Percentiles rank a stretch among this genome's conserved stretches.
Conservation (phyloP, 2,797 vertebrate species). For the Chloroceryle inda region DNA sequence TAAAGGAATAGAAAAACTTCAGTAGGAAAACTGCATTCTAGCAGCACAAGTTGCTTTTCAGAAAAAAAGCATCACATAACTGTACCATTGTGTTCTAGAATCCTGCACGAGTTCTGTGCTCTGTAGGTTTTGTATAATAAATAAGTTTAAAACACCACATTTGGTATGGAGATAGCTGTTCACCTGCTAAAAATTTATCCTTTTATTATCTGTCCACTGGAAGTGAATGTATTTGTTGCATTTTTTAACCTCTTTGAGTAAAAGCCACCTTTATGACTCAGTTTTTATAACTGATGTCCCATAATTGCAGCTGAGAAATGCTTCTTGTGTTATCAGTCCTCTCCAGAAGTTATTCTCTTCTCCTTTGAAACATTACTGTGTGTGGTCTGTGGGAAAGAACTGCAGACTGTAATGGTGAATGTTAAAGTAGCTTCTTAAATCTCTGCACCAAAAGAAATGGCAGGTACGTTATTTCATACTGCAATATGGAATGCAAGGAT, state of each 20-base stretch:
- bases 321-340: slow-evolving; percentile 28
- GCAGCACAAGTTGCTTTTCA: not conserved
- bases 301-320: slow-evolving; percentile 18
- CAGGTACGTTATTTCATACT: slow-evolving; percentile 34
- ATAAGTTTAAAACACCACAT: not conserved
- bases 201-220: not conserved
- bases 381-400: slow-evolving; percentile 21
- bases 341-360: not conserved
- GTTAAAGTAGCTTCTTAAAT: slow-evolving; percentile 34
- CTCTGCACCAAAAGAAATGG: not conserved
- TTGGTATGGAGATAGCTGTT: not conserved
- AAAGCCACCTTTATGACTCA: not conserved
- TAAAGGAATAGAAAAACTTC: not conserved
- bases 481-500: not conserved
- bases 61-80: not conserved
- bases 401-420: not conserved
- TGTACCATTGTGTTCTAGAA: not conserved
- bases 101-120: not conserved
- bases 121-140: not conserved
- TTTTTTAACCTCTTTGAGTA: not conserved
- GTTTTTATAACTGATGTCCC: not conserved
- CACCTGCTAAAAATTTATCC: not conserved
- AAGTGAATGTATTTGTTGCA: not conserved
- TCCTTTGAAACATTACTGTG: not conserved
- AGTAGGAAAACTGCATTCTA: slow-evolving; percentile 23